Conservation (phyloP, 2,888 invertebrate genomes). For the Drosophila eohydei region DNA sequence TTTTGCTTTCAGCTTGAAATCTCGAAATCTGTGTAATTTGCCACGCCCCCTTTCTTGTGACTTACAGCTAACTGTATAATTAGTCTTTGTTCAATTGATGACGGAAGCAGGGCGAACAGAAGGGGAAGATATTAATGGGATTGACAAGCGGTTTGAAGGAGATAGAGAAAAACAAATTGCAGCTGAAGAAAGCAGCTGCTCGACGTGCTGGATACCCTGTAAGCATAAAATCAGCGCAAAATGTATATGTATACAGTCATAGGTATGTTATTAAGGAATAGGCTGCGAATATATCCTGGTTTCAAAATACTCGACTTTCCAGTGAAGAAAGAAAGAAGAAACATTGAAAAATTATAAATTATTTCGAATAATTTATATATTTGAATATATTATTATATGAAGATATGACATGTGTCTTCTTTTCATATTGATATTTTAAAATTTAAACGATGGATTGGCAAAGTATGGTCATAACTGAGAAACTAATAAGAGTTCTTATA, state of each 20-base stretch:
- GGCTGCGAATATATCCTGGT: background rate
- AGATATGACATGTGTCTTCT: too few relatives aligned
- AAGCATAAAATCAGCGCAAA: background rate
- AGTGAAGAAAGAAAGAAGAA: too few relatives aligned
- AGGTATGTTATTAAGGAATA: background rate
- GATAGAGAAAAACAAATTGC: constrained; percentile 8
- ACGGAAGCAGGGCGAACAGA: background rate
- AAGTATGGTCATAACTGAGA: background rate
- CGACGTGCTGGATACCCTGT: background rate
- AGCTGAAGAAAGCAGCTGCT: too few relatives aligned
- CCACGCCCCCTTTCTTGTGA: background rate
- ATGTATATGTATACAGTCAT: background rate
- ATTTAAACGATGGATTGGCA: too few relatives aligned
- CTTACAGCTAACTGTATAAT: constrained; percentile 50
- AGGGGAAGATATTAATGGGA: constrained; percentile 32
- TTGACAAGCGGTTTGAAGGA: constrained; percentile 68
- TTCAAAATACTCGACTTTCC: too few relatives aligned
- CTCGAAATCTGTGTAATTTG: constrained; percentile 8
- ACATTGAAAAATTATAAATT: too few relatives aligned
- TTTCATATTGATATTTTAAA: too few relatives aligned
- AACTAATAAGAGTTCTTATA: too few relatives aligned
- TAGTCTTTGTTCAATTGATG: constrained; percentile 65
- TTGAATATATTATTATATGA: too few relatives aligned
- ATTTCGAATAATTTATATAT: too few relatives aligned
- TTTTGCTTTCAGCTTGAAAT: background rate